A percentile compares a stretch with the other conserved stretches of the same genome.
phyloP scores from a whole-genome alignment of 2,113 vertebrate genomes.

The Pteruthius melanotis region DNA sequence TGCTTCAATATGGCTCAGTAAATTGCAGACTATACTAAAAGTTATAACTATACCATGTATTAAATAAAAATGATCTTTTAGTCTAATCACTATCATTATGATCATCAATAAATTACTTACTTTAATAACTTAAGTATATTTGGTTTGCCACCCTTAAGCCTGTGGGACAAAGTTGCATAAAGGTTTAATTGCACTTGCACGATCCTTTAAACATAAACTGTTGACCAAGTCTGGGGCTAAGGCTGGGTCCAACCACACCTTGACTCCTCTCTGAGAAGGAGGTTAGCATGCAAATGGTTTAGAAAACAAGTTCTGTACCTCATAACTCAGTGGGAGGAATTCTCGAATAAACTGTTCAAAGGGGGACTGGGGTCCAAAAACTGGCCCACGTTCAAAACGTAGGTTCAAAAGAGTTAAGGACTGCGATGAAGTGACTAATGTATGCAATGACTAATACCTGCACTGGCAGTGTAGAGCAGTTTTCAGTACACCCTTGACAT shows the following conservation, averaged over 20 bases:
- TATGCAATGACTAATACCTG: background rate
- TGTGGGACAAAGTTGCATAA: background rate
- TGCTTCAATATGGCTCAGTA: background rate
- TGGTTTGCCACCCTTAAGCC: background rate
- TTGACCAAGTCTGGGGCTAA: background rate
- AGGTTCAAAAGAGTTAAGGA: background rate
- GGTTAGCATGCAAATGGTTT: background rate
- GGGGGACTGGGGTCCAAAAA: background rate
- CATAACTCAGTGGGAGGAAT: background rate
- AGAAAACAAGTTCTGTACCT: background rate
- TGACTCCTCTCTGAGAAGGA: background rate
- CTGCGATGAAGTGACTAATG: background rate
- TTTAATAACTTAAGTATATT: background rate
- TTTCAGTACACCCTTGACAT: background rate
- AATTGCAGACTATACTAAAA: background rate
- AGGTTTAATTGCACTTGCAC: background rate
- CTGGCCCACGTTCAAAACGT: fast-evolving
- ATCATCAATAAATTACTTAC: background rate
- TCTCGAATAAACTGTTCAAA: background rate
- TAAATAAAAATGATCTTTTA: background rate
- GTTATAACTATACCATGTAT: background rate
- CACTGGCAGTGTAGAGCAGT: background rate
- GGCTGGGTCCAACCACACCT: background rate
- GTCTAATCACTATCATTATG: background rate
- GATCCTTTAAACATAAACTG: background rate